Base-by-base conservation (phyloP, 2,888 invertebrate genomes). In the Protodeltote pygarga region DNA sequence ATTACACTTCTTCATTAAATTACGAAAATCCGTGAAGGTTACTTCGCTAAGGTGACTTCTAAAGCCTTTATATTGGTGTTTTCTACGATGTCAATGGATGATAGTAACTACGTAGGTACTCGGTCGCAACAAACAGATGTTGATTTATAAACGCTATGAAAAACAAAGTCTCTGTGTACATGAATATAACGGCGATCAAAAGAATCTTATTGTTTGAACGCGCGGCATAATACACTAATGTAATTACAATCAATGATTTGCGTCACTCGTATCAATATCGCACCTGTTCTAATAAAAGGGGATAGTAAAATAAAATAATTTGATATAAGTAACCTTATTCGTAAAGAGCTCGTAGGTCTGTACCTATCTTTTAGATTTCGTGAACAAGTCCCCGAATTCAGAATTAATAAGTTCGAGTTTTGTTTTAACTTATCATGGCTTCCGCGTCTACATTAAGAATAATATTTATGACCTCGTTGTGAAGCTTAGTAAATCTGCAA, bases 251-350 rank as follows among this genome's bases (percentile, higher is more conserved):
- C 58, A 50, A 63, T 46, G 28, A 39, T 59, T 69, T 76, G 65
- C 79, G 80, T 81, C 80, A 77, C 47, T 42, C 45, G 44, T 57
- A 58, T 51, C 39, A 55, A 51, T 28, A 34, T 40, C 55, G 40
- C 82, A 83, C 75, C 76, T 82, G 82, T 74, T 70, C 51, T 52
- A 76, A 78, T 73, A 79, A 32, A n/a, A 52, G 15, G 38, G 28
- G 33, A 41, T 23, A 42, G n/a, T n/a, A n/a, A n/a, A n/a, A n/a
- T n/a, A n/a, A n/a, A n/a, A n/a, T n/a, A n/a, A n/a, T n/a, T n/a
- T n/a, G n/a, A n/a, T n/a, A n/a, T n/a, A n/a, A n/a, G n/a, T n/a
- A n/a, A n/a, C n/a, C n/a, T n/a, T n/a, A n/a, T n/a, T n/a, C n/a
- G n/a, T n/a, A n/a, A n/a, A n/a, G n/a, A n/a, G n/a, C n/a, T n/a